A percentile compares a stretch with the other conserved stretches of the same genome.
phyloP scores from a whole-genome alignment of 2,113 vertebrate species.

The Miniopterus natalensis region DNA sequence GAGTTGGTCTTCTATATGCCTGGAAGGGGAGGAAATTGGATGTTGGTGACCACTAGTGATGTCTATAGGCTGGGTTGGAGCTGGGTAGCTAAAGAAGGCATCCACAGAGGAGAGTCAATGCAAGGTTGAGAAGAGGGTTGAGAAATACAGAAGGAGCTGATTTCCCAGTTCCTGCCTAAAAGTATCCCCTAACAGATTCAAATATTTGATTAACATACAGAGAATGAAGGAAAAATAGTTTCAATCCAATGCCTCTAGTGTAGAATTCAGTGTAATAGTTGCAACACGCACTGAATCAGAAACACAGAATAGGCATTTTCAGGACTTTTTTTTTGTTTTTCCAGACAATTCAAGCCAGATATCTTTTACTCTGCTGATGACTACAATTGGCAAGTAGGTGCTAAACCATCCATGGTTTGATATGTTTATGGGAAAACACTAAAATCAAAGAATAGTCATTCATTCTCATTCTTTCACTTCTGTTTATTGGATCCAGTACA shows the following conservation, averaged over 20 bases:
- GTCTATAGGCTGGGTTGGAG: background rate
- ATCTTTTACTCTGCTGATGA: slow-evolving; percentile 24
- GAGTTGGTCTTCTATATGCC: background rate
- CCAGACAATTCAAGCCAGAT: background rate
- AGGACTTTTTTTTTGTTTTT: background rate
- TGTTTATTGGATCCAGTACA: slow-evolving; percentile 55
- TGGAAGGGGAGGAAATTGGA: background rate
- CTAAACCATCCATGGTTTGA: slow-evolving; percentile 27
- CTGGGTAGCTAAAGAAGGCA: background rate
- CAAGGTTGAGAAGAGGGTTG: background rate
- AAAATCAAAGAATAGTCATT: slow-evolving; percentile 53
- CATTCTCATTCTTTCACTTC: slow-evolving; percentile 61
- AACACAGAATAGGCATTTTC: background rate
- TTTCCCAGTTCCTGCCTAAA: background rate
- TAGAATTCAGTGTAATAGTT: background rate
- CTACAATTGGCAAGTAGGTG: background rate
- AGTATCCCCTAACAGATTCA: background rate
- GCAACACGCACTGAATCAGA: background rate
- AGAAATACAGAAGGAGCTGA: background rate
- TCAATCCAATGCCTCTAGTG: background rate
- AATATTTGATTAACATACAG: background rate
- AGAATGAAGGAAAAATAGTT: background rate
- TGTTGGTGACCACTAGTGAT: background rate
- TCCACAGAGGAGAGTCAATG: background rate
- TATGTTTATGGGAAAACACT: slow-evolving; percentile 55